A percentile compares a stretch with the other conserved stretches of the same genome.
Conservation (phyloP, 2,888 invertebrate species). For the Tetragonula carbonaria region DNA sequence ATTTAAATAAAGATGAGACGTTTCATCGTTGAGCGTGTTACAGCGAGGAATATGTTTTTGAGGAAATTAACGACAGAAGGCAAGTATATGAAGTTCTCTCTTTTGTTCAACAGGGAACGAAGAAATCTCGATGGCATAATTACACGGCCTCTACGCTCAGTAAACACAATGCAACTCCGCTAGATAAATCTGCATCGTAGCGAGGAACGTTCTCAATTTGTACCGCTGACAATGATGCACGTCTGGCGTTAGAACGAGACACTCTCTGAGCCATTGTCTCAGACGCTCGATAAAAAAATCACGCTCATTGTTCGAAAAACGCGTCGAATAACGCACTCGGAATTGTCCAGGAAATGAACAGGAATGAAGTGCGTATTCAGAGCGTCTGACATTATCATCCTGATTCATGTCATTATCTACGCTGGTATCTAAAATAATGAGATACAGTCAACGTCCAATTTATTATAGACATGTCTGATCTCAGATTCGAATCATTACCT, state of each 20-base stretch:
- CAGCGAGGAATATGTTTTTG: neutral
- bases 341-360: neutral
- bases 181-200: neutral
- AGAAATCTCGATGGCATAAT: neutral
- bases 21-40: too few relatives aligned
- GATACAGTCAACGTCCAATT: too few relatives aligned
- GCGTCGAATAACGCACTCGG: neutral
- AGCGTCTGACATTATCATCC: too few relatives aligned
- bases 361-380: neutral
- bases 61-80: neutral
- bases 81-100: neutral
- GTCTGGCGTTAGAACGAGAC: neutral
- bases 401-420: too few relatives aligned
- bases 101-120: neutral
- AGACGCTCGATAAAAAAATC: neutral
- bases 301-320: neutral
- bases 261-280: neutral
- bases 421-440: too few relatives aligned
- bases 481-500: too few relatives aligned
- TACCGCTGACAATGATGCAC: neutral
- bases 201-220: constrained; percentile 2
- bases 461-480: too few relatives aligned
- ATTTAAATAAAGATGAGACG: too few relatives aligned
- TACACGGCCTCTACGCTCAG: neutral
- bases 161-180: neutral